These are phyloP conservation scores for Craniophora ligustri DNA, from an alignment of 2,888 invertebrate genomes.

Conservation along the genomic window DNA sequence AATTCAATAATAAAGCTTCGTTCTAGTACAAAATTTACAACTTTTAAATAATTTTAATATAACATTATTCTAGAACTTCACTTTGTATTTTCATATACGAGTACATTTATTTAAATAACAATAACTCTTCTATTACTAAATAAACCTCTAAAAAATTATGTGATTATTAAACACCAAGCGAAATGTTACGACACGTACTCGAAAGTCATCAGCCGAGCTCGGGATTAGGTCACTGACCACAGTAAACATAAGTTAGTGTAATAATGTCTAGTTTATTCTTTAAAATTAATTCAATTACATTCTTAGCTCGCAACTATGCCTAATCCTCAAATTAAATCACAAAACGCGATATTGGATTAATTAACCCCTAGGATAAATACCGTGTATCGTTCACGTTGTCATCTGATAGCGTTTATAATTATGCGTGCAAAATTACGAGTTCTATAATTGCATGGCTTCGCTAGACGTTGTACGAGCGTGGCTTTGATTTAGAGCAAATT, in stretches of 20 bases:
- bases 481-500: constrained; percentile 85
- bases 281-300: constrained; percentile 28
- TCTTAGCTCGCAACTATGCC: constrained; percentile 19
- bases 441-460: constrained; percentile 63
- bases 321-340: constrained; percentile 62
- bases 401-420: constrained; percentile 70
- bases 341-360: constrained; percentile 57
- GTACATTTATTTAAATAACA: too few species aligned
- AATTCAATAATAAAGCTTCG: too few species aligned
- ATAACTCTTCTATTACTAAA: too few species aligned
- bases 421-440: constrained; percentile 63
- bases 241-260: neutral
- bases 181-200: too few species aligned
- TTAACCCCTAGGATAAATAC: constrained; percentile 60
- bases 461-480: constrained; percentile 59
- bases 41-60: too few species aligned
- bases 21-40: too few species aligned
- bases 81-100: too few species aligned
- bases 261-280: neutral
- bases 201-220: too few species aligned
- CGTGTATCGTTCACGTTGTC: constrained; percentile 59
- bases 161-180: too few species aligned
- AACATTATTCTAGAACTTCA: too few species aligned
- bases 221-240: too few species aligned
- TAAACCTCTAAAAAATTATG: too few species aligned